Evolutionary conservation across 2,888 invertebrate genomes (phyloP).

Genomic region (Machimus rusticus): DNA sequence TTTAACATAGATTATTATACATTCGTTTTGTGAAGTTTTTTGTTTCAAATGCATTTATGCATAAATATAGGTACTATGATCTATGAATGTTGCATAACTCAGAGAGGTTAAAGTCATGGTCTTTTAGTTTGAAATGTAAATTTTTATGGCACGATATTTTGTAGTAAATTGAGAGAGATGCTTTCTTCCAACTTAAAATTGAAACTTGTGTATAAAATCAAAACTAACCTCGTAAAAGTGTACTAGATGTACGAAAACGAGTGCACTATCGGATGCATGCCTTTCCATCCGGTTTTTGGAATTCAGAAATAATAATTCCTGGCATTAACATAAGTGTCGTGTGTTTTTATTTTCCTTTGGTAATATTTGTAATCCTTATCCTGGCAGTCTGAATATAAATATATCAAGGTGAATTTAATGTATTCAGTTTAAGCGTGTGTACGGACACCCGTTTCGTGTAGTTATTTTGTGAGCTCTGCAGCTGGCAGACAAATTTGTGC

Average conservation of each 20-base stretch:
- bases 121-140: background rate
- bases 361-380: background rate
- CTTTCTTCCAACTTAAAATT: background rate
- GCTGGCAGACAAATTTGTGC: constrained; percentile 15
- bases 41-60: too few relatives aligned
- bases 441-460: background rate
- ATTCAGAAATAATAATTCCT: background rate
- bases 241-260: background rate
- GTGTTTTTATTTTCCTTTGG: background rate
- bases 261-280: background rate
- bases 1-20: too few relatives aligned
- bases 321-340: background rate
- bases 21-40: too few relatives aligned
- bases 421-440: background rate
- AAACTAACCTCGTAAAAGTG: background rate
- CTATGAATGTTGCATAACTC: too few relatives aligned
- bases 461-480: background rate
- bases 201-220: background rate
- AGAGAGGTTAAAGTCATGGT: too few relatives aligned
- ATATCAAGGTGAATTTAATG: background rate
- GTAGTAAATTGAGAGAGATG: background rate
- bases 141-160: background rate
- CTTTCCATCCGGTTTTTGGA: background rate
- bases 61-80: too few relatives aligned
- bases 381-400: background rate